phyloP scores from a whole-genome alignment of 2,797 vertebrate species.

The Gastrophryne carolinensis region DNA sequence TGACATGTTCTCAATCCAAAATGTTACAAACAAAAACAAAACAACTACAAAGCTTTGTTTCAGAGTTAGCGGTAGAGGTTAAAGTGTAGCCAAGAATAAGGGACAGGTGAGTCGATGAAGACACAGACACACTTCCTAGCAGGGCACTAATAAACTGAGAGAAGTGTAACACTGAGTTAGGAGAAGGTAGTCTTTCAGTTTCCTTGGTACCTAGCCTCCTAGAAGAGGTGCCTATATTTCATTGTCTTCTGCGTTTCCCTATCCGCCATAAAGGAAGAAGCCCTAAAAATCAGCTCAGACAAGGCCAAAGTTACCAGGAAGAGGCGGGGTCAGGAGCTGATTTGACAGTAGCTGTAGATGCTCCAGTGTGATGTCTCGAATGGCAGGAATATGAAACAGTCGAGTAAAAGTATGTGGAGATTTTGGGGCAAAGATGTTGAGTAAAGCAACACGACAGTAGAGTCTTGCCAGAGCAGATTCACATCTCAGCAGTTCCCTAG shows the following conservation, averaged over 20 bases:
- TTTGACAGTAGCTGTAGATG: constrained; percentile 95
- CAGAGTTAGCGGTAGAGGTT: not conserved
- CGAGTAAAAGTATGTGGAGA: constrained; percentile 93
- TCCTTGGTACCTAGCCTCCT: no score
- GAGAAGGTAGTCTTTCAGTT: not conserved
- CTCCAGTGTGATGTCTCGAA: constrained; percentile 94
- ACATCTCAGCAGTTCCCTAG: constrained; percentile 89
- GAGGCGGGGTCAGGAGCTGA: constrained; percentile 91
- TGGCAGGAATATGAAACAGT: constrained; percentile 93
- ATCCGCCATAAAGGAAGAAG: not conserved
- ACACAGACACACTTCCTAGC: no score
- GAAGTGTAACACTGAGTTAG: not conserved
- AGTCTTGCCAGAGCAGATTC: constrained; percentile 89
- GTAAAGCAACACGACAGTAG: constrained; percentile 94
- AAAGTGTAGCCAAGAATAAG: not conserved
- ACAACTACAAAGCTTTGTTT: not conserved
- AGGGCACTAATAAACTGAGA: not conserved
- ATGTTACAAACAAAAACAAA: not conserved
- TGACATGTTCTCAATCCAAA: no score
- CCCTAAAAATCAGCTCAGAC: not conserved
- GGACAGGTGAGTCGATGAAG: no score
- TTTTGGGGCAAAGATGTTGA: constrained; percentile 96
- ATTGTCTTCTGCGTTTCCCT: not conserved
- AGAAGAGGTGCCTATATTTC: not conserved
- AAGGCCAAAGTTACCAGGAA: constrained; percentile 76